phyloP scores from a whole-genome alignment of 1,140 invertebrate species.

The Dendroctonus valens region DNA sequence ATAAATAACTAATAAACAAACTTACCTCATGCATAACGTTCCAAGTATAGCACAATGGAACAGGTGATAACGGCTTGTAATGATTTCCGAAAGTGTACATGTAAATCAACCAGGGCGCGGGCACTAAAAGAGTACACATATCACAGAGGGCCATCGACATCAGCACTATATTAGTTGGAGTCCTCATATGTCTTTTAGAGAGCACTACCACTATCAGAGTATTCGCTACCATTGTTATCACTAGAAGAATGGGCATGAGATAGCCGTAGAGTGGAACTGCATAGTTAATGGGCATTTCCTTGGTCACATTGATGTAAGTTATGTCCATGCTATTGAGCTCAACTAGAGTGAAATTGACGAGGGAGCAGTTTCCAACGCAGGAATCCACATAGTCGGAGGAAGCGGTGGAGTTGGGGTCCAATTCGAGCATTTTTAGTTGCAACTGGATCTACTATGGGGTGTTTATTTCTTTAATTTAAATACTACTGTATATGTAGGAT shows the following conservation, averaged over 20 bases:
- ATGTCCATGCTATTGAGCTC: neutral
- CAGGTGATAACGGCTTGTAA: slow-evolving; percentile 70
- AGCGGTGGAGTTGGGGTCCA: neutral
- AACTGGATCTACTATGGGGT: too few species aligned
- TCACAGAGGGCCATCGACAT: slow-evolving; percentile 90
- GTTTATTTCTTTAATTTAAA: too few species aligned
- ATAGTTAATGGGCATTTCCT: slow-evolving; percentile 66
- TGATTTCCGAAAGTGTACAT: slow-evolving; percentile 89
- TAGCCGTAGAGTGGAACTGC: slow-evolving; percentile 72
- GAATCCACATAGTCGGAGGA: neutral
- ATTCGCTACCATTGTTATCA: slow-evolving; percentile 88
- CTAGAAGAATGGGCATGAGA: slow-evolving; percentile 78
- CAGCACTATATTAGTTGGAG: slow-evolving; percentile 87
- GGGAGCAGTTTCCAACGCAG: neutral
- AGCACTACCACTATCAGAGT: slow-evolving; percentile 80
- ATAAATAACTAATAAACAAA: neutral
- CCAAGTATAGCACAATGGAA: slow-evolving; percentile 75
- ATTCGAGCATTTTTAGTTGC: too few species aligned
- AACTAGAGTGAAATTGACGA: neutral
- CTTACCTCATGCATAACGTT: slow-evolving; percentile 76
- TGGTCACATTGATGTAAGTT: slow-evolving; percentile 59
- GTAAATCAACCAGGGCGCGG: slow-evolving; percentile 83
- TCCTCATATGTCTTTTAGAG: slow-evolving; percentile 70
- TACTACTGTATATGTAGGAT: too few species aligned
- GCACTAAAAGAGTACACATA: slow-evolving; percentile 81